Conservation (phyloP, 2,888 invertebrate species). For the Drosophila mettleri region DNA sequence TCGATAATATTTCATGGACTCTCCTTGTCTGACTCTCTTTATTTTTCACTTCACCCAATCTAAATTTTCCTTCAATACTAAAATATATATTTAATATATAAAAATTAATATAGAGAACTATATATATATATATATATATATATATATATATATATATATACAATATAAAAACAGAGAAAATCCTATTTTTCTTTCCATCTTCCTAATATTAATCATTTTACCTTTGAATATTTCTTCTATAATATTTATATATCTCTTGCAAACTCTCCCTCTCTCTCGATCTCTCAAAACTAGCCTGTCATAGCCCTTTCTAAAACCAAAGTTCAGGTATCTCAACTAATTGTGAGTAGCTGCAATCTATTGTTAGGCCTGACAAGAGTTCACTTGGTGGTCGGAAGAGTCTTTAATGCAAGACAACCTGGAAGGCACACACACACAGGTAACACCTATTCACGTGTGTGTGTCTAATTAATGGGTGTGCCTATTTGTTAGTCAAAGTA, state of each 20-base stretch:
- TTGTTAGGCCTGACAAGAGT: constrained; percentile 36
- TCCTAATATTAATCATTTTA: too few relatives aligned
- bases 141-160: too few relatives aligned
- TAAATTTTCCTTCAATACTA: too few relatives aligned
- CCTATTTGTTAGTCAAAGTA: constrained; percentile 29
- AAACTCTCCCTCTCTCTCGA: neutral
- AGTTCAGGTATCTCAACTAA: constrained; percentile 32
- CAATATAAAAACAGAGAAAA: too few relatives aligned
- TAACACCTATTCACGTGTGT: constrained; percentile 12
- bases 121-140: too few relatives aligned
- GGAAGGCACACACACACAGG: neutral
- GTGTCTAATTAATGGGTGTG: constrained; percentile 49
- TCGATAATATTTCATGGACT: too few relatives aligned
- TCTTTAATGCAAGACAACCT: constrained; percentile 17
- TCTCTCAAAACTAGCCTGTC: neutral
- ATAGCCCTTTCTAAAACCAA: constrained; percentile 1
- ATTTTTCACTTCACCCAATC: too few relatives aligned
- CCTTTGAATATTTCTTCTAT: neutral
- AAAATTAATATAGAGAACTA: too few relatives aligned
- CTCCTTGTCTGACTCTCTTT: too few relatives aligned
- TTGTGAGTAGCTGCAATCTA: constrained; percentile 42
- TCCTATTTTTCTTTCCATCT: too few relatives aligned
- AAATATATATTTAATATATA: too few relatives aligned
- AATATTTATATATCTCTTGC: neutral
- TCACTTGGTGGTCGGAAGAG: constrained; percentile 29